These are phyloP conservation scores for Formica aserva DNA, from an alignment of 2,888 invertebrate species.

Conservation along the genomic window DNA sequence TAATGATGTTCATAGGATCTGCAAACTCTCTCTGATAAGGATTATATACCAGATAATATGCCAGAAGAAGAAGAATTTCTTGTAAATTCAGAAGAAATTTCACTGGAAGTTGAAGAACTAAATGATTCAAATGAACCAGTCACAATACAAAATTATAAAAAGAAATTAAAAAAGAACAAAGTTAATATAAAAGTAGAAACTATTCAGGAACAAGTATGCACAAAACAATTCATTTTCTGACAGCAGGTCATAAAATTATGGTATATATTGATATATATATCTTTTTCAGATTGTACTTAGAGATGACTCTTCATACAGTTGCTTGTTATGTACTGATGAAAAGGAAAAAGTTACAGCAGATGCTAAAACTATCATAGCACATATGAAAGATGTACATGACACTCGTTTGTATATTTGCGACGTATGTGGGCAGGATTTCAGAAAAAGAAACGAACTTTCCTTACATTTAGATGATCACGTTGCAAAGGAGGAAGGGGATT, in stretches of 20 bases:
- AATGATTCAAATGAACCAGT: conserved; percentile 48
- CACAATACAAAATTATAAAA: conserved; percentile 47
- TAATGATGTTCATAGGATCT: neutral
- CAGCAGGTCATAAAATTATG: neutral
- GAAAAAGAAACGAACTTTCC: conserved; percentile 89
- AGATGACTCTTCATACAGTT: conserved; percentile 87
- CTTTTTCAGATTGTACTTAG: conserved; percentile 77
- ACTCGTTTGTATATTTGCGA: conserved; percentile 90
- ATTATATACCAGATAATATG: conserved; percentile 43
- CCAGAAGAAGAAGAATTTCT: conserved; percentile 59
- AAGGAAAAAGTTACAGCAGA: conserved; percentile 86
- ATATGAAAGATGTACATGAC: conserved; percentile 89
- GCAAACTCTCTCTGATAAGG: conserved; percentile 3
- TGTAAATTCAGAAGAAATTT: conserved; percentile 56
- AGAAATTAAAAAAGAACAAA: conserved; percentile 59
- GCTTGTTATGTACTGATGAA: conserved; percentile 86
- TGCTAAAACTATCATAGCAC: conserved; percentile 88
- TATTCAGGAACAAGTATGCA: conserved; percentile 67
- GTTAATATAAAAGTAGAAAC: conserved; percentile 61
- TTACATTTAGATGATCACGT: conserved; percentile 89
- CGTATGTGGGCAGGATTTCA: conserved; percentile 89
- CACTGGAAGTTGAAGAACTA: conserved; percentile 60
- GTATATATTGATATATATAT: conserved; percentile 17
- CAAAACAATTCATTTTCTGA: neutral
- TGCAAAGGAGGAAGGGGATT: conserved; percentile 88